Base-by-base conservation (phyloP, 2,888 invertebrate genomes). In the Junonia oenone region DNA sequence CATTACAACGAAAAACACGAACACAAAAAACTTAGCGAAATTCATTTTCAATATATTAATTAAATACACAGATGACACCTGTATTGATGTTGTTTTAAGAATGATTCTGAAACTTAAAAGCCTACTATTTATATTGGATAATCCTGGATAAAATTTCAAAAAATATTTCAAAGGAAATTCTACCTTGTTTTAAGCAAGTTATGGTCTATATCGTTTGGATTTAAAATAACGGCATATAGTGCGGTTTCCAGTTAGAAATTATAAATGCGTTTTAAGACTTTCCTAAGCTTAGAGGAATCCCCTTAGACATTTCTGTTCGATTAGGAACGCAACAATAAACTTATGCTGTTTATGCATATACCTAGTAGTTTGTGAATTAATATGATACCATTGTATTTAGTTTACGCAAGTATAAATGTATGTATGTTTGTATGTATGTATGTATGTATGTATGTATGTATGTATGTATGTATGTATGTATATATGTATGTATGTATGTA, bases 11-110 rank as follows among this genome's bases (percentile, higher is more conserved):
- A 63, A 61, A 38, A 68, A 62, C 9, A 66, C 51, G 47, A 65
- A 62, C 26, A 66, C 61, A 26, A 68, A 63, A 45, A 67, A 33
- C 47, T 59, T 64, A 13, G 53, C 43, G 56, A 68, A 67, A 48
- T 68, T 62, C 67, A 68, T 68, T 62, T 58, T 63, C 3, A 31
- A 29, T 31, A 33, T 15, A 8, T 6, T 14, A 33, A n/a, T n/a
- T 33, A n/a, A n/a, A 2, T 33, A 33, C 4, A n/a, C 6, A 17
- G 6, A 19, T 1, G 26, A 37, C 6, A 9, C 6, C 26, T 37
- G 15, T 17, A 5, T 15, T 14, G 31, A 9, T 6, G 29, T 31
- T 13, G 29, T 5, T 11, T 17, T 6, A 14, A 27, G 55, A 55
- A 55, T 55, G 50, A 50, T 9, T 17, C 26, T 19, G 27, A 22